A percentile compares a stretch with the other conserved stretches of the same genome.
These are phyloP conservation scores for Mnemiopsis leidyi DNA, from an alignment of 37 sponge, comb jelly and placozoan genomes.

Conservation along the genomic window DNA sequence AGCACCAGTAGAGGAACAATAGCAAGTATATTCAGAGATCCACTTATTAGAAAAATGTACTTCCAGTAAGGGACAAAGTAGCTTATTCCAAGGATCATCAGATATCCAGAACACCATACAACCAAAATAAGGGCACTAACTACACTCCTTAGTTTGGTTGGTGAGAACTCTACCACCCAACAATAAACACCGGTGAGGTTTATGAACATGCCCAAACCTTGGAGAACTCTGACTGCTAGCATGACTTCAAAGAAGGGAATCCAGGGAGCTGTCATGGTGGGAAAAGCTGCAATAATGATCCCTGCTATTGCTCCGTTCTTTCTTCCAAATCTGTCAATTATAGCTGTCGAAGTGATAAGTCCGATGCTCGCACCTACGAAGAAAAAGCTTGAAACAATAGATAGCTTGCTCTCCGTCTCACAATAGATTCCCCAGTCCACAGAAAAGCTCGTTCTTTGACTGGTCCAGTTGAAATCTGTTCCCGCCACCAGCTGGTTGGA, in stretches of 20 bases:
- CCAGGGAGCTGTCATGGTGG: not conserved
- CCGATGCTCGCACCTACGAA: not conserved
- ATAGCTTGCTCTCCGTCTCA: not conserved
- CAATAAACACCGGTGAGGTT: not conserved
- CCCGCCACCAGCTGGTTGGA: not conserved
- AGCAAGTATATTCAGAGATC: not conserved
- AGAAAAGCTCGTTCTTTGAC: not conserved
- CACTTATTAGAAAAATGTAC: not conserved
- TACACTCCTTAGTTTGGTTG: not conserved
- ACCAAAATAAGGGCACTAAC: not conserved
- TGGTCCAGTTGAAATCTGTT: slow-evolving; percentile 9
- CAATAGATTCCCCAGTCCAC: slow-evolving; percentile 9
- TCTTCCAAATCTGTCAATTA: not conserved
- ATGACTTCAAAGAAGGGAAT: not conserved
- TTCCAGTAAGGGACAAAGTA: not conserved
- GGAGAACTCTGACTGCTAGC: not conserved
- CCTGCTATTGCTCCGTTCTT: slow-evolving; percentile 17
- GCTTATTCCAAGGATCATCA: not conserved
- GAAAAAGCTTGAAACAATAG: not conserved
- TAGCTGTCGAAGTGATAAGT: not conserved
- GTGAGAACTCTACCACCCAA: slow-evolving; percentile 15
- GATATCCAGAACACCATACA: not conserved
- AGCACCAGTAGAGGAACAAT: not conserved
- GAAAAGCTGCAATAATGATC: not conserved
- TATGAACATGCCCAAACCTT: not conserved